phyloP scores from a whole-genome alignment of 2,797 vertebrate species.

The Parauchenoglanis punctatus region DNA sequence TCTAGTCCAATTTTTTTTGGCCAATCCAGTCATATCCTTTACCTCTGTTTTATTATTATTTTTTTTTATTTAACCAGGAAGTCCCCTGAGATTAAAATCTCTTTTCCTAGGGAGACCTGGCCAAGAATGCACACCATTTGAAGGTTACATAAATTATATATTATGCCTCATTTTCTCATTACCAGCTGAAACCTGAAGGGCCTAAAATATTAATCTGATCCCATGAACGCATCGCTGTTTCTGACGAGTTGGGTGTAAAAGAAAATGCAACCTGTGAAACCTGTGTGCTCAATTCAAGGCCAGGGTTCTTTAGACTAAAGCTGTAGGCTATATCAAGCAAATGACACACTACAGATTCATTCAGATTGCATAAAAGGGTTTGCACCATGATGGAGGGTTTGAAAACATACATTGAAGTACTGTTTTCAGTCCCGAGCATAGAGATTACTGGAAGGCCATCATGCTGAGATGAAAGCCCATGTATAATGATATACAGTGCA shows the following conservation, averaged over 20 bases:
- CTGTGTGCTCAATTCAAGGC: neutral
- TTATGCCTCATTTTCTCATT: neutral
- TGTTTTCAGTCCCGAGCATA: slow-evolving; percentile 31
- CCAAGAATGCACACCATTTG: too few relatives aligned
- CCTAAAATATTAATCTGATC: neutral
- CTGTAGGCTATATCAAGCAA: slow-evolving; percentile 1
- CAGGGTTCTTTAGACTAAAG: neutral
- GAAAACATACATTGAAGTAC: slow-evolving; percentile 52
- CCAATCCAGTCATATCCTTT: neutral
- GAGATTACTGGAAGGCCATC: slow-evolving; percentile 49
- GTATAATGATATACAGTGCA: slow-evolving; percentile 59
- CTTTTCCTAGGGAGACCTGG: too few relatives aligned
- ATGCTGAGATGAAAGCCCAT: slow-evolving; percentile 69
- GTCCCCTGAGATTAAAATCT: too few relatives aligned
- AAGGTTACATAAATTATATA: neutral
- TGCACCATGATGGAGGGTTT: slow-evolving; percentile 61
- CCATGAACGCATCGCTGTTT: neutral
- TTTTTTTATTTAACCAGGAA: too few relatives aligned
- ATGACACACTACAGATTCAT: slow-evolving; percentile 26
- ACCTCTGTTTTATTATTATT: slow-evolving; percentile 5
- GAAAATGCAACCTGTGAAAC: neutral
- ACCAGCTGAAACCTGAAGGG: neutral
- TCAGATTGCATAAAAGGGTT: slow-evolving; percentile 48
- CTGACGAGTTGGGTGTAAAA: slow-evolving; percentile 1
- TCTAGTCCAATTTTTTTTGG: neutral